Evolutionary conservation across 2,888 invertebrate genomes (phyloP), one percentile per base, ranked within the genome.

Genomic region (Celastrina argiolus): DNA sequence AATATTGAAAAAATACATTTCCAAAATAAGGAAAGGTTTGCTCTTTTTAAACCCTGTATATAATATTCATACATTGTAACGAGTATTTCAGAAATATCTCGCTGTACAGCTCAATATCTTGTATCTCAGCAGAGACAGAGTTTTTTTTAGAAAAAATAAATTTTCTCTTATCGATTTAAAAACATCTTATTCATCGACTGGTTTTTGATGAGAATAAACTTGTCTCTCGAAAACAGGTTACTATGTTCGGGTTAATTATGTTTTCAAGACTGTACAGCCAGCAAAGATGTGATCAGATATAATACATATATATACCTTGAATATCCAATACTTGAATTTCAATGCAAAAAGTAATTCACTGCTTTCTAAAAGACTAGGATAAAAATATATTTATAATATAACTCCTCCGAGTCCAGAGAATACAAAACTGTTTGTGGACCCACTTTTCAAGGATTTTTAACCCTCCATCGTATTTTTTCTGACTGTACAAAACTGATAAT

Each of bases 181-280:
- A 51, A 26, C 51, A 26, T 71, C 74, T 76, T 74, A 73, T 76
- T 74, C 78, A 77, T 78, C 66, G 72, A 78, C 80, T 77, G 77
- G 77, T 78, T 74, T 68, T 39, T 68, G 72, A 72, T 74, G 78
- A 74, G 72, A 74, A 74, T 73, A 73, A 75, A 72, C 73, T 69
- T 68, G 74, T 72, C 70, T 65, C 41, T 65, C 31, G 59, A 42
- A 58, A 65, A 58, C 65, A 42, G 65, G 65, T 65, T 65, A 58
- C 18, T 18, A 18, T 28, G 58, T 58, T 65, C 65, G 41, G 31
- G 58, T 65, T 65, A 41, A 41, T 31, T 65, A 65, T 58, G 18
- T 41, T 61, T 61, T 39, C 22, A 61, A 59, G 59, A 61, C 18
- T 7, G 14, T 59, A 51, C 51, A 51, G 22, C n/a, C 61, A 34